Percentiles rank a stretch among this genome's conserved stretches.
Evolutionary conservation across 1,140 invertebrate genomes (phyloP).

Genomic region (Leptestheria dahalacensis): DNA sequence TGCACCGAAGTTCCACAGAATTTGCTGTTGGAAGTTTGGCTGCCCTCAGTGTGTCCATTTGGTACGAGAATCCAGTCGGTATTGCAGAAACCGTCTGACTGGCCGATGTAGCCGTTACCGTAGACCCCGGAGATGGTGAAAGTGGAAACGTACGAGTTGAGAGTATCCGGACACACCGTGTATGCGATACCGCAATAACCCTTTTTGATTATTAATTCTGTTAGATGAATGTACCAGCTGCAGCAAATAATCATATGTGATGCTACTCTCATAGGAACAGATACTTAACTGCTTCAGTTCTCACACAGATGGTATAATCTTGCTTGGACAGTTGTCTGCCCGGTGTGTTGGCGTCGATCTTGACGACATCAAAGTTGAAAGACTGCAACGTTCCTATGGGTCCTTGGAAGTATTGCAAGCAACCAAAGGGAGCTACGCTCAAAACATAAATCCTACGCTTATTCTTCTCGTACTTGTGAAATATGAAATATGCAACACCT

Average conservation of each 20-base stretch:
- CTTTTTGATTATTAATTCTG: not conserved
- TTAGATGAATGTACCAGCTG: not conserved
- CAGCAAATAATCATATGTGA: too few relatives aligned
- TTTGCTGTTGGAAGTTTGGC: not conserved
- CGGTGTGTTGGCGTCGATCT: conserved; percentile 26
- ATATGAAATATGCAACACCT: not conserved
- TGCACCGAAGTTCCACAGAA: conserved; percentile 1
- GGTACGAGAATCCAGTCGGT: not conserved
- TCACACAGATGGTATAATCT: conserved; percentile 13
- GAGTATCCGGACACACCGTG: not conserved
- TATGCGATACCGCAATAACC: conserved; percentile 7
- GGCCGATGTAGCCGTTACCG: not conserved
- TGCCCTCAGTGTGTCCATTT: not conserved
- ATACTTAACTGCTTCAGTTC: conserved; percentile 3
- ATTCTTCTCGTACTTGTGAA: not conserved
- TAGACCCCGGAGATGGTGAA: conserved; percentile 2
- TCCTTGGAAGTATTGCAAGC: conserved; percentile 57
- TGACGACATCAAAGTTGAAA: conserved; percentile 53
- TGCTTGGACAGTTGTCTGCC: conserved; percentile 17
- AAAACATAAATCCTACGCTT: not conserved
- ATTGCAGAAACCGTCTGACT: not conserved
- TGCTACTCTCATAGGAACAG: not conserved
- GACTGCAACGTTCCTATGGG: conserved; percentile 46
- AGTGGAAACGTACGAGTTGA: not conserved
- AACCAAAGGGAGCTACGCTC: conserved; percentile 25